phyloP scores from a whole-genome alignment of 2,797 vertebrate species.

The Spinibarbus caldwelli region DNA sequence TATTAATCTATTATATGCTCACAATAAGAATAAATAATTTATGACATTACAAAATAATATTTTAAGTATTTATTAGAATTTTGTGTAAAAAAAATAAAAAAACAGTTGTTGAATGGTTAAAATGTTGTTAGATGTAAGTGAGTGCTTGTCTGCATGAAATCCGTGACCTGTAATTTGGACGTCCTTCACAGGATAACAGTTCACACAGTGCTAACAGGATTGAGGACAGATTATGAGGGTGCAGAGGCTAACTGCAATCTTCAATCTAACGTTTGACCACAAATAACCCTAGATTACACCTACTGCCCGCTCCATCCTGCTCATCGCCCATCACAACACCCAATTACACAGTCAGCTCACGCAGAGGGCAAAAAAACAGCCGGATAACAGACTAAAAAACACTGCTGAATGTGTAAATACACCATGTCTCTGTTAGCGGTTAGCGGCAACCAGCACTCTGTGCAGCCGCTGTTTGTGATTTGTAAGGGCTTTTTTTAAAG shows the following conservation, averaged over 20 bases:
- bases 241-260: conserved; percentile 16
- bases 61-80: not conserved
- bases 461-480: not conserved
- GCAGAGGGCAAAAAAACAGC: not conserved
- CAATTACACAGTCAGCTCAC: conserved; percentile 19
- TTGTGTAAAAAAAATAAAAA: not conserved
- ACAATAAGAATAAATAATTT: not conserved
- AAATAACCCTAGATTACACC: conserved; percentile 43
- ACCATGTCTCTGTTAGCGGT: not conserved
- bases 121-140: not conserved
- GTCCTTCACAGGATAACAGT: conserved; percentile 17
- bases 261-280: conserved; percentile 17
- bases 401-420: conserved; percentile 25
- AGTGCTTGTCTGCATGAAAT: not conserved
- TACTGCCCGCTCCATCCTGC: not conserved
- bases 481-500: conserved; percentile 24
- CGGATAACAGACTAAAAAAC: not conserved
- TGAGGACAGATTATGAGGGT: conserved; percentile 40
- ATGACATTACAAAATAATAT: not conserved
- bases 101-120: not conserved
- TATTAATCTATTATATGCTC: not conserved
- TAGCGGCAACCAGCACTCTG: conserved; percentile 15
- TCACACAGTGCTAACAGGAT: conserved; percentile 34
- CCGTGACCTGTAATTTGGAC: conserved; percentile 38
- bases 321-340: conserved; percentile 14